phyloP scores from a whole-genome alignment of 2,797 vertebrate species.

The Intellagama lesueurii region DNA sequence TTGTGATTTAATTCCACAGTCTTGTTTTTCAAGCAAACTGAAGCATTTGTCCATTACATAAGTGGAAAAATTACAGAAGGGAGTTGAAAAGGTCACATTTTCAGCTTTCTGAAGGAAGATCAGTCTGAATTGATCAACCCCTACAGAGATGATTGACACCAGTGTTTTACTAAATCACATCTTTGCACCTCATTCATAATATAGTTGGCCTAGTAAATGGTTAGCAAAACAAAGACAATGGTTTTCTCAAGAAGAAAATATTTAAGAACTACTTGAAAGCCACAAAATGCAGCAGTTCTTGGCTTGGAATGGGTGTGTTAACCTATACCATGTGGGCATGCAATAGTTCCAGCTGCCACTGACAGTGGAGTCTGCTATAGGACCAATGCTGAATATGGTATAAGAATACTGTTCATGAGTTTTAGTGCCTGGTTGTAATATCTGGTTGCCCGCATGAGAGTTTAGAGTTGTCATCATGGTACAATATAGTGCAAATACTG shows the following conservation, averaged over 20 bases:
- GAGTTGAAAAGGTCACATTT: constrained; percentile 13
- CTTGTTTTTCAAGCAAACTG: neutral
- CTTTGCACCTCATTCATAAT: accelerated
- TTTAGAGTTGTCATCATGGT: neutral
- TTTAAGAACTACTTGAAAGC: constrained; percentile 42
- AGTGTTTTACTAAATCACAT: constrained; percentile 22
- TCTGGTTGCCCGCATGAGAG: neutral
- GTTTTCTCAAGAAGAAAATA: constrained; percentile 55
- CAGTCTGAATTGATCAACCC: constrained; percentile 14
- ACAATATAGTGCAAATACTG: neutral
- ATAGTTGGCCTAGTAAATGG: neutral
- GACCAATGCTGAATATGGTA: neutral
- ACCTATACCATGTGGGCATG: neutral
- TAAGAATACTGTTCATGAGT: neutral
- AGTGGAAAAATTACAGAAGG: constrained; percentile 3
- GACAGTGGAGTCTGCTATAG: neutral
- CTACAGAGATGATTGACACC: constrained; percentile 27
- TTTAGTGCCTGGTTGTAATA: neutral
- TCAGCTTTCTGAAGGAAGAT: constrained; percentile 7
- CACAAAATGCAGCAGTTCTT: constrained; percentile 3
- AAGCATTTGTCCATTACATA: neutral
- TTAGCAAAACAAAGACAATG: constrained; percentile 44
- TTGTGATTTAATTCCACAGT: neutral
- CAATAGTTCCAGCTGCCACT: neutral
- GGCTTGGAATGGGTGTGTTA: neutral